Percentiles rank a stretch among this genome's conserved stretches.
These are phyloP conservation scores for Linyphia triangularis DNA, from an alignment of 2,888 invertebrate species.

Conservation along the genomic window DNA sequence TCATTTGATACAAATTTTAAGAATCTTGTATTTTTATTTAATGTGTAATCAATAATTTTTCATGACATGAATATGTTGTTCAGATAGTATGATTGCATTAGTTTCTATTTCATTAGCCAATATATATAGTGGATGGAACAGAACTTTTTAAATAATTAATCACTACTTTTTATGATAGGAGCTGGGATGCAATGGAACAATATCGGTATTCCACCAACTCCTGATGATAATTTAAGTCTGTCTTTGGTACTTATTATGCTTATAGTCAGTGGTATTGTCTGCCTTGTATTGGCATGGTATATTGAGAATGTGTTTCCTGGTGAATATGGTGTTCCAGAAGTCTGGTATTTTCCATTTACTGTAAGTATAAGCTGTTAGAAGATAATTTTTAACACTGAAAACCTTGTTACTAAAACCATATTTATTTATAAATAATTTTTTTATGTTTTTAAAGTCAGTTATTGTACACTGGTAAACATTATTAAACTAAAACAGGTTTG, in stretches of 20 bases:
- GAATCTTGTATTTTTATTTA: no score
- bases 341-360: slow-evolving; percentile 83
- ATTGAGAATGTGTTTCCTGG: slow-evolving; percentile 84
- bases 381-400: no score
- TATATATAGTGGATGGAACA: no score
- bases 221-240: slow-evolving; percentile 78
- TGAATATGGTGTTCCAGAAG: slow-evolving; percentile 82
- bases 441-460: background rate
- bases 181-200: slow-evolving; percentile 79
- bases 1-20: no score
- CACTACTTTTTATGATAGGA: slow-evolving; percentile 77
- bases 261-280: slow-evolving; percentile 82
- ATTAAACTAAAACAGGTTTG: no score
- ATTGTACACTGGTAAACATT: no score
- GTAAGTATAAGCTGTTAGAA: slow-evolving; percentile 61
- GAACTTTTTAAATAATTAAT: no score
- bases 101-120: no score
- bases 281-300: slow-evolving; percentile 83
- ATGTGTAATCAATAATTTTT: no score
- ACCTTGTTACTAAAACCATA: no score
- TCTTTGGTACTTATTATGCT: slow-evolving; percentile 77
- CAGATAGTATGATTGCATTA: no score
- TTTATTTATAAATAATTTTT: background rate
- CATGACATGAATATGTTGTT: no score
- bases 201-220: slow-evolving; percentile 78